Percentiles rank a stretch among this genome's conserved stretches.
Evolutionary conservation across 2,113 vertebrate species (phyloP).

Genomic region (Takifugu flavidus): DNA sequence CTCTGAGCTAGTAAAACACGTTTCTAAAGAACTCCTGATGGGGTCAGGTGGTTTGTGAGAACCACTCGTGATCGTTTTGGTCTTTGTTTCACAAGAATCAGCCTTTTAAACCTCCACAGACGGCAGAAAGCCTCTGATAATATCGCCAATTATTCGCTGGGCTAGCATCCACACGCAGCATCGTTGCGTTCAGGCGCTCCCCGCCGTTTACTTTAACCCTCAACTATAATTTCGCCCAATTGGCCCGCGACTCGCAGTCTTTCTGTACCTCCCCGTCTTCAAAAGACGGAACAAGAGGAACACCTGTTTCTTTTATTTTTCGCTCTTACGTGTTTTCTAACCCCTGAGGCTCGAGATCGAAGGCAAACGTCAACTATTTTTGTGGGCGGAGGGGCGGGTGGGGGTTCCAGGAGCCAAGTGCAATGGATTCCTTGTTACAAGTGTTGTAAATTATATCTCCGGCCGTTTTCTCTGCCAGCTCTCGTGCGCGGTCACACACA

Average conservation of each 20-base stretch:
- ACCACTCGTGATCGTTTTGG: no score
- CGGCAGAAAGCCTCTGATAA: no score
- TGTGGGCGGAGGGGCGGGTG: neutral
- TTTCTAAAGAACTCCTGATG: no score
- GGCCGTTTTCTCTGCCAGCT: conserved; percentile 19
- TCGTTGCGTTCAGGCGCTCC: conserved; percentile 21
- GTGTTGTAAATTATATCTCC: conserved; percentile 50
- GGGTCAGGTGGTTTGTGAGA: no score
- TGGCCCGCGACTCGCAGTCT: conserved; percentile 53
- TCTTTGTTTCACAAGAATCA: no score
- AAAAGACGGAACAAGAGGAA: conserved; percentile 48
- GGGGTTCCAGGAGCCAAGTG: conserved; percentile 29
- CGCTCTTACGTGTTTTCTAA: conserved; percentile 28
- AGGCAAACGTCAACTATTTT: conserved; percentile 62
- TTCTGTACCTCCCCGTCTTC: conserved; percentile 44
- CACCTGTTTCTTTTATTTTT: conserved; percentile 68
- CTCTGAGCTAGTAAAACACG: no score
- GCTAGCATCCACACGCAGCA: neutral
- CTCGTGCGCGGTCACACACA: conserved; percentile 12
- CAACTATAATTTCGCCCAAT: conserved; percentile 60
- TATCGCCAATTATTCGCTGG: no score
- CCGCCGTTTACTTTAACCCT: conserved; percentile 31
- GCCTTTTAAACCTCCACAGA: no score
- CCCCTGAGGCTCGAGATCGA: conserved; percentile 51
- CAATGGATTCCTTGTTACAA: conserved; percentile 60